Percentiles rank a stretch among this genome's conserved stretches.
Evolutionary conservation across 2,888 invertebrate species (phyloP).

Genomic region (Sacculina carcini): DNA sequence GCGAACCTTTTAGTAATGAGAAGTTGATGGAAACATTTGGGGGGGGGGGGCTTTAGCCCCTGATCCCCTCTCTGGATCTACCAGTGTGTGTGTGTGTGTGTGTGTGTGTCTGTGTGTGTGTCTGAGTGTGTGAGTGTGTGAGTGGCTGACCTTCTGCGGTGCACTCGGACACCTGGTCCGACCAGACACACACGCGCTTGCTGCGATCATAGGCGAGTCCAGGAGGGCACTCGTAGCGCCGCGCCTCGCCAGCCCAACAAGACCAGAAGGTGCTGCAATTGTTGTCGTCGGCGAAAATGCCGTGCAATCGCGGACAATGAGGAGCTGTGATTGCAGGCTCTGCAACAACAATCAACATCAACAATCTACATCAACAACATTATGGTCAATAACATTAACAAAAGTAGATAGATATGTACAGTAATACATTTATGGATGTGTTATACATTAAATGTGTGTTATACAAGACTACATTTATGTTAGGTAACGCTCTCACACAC

Average conservation of each 20-base stretch:
- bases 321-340: constrained; percentile 59
- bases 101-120: no score
- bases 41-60: no score
- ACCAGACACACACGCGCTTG: constrained; percentile 85
- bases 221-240: constrained; percentile 78
- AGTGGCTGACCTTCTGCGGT: constrained; percentile 62
- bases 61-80: no score
- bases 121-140: no score
- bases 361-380: not conserved
- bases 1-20: no score
- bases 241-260: constrained; percentile 85
- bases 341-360: constrained; percentile 21
- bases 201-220: constrained; percentile 81
- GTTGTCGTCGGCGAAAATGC: constrained; percentile 63
- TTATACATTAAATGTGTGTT: not conserved
- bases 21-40: no score
- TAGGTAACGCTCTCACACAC: constrained; percentile 1
- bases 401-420: not conserved
- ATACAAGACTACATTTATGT: not conserved
- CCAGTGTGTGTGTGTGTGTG: no score
- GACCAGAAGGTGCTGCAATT: constrained; percentile 89
- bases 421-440: not conserved
- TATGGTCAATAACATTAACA: not conserved
- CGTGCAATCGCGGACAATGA: constrained; percentile 62
- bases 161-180: constrained; percentile 79